Percentiles rank a stretch among this genome's conserved stretches.
These are phyloP conservation scores for Leptopterna dolabrata DNA, from an alignment of 2,888 invertebrate species.

Conservation along the genomic window DNA sequence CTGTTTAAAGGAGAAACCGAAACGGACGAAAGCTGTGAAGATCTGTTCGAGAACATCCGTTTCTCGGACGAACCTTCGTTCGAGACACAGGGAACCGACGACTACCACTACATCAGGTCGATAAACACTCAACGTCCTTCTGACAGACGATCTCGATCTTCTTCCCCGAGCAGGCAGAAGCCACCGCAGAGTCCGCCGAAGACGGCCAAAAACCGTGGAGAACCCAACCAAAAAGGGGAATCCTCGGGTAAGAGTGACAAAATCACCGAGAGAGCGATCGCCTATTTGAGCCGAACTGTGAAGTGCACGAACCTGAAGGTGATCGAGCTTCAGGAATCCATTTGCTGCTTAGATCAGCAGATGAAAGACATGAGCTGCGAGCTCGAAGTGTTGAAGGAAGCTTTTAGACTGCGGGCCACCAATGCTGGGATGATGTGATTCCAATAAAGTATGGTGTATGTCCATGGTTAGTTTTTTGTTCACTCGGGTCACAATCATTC, in stretches of 20 bases:
- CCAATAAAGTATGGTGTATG: too few relatives aligned
- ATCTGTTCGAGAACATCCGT: not conserved
- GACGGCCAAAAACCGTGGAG: not conserved
- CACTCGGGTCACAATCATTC: too few relatives aligned
- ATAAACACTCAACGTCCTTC: not conserved
- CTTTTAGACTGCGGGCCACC: not conserved
- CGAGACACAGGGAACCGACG: not conserved
- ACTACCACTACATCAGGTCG: not conserved
- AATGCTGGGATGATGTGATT: slow-evolving; percentile 7
- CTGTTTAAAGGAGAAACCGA: not conserved
- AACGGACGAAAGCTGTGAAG: not conserved
- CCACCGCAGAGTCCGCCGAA: not conserved
- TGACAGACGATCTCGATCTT: not conserved
- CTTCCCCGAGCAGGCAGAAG: not conserved
- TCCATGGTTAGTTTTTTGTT: too few relatives aligned
- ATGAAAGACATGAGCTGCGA: slow-evolving; percentile 32
- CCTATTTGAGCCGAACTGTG: slow-evolving; percentile 33
- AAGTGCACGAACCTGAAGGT: slow-evolving; percentile 40
- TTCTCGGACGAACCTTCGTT: not conserved
- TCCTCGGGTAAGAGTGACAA: not conserved
- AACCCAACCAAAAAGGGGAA: not conserved
- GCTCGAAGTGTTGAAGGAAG: slow-evolving; percentile 24
- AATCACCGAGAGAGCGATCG: slow-evolving; percentile 20
- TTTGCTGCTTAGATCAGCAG: slow-evolving; percentile 42
- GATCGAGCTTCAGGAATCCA: slow-evolving; percentile 25